Conservation (phyloP, 1,140 invertebrate genomes). For the Heliothis subflexa region DNA sequence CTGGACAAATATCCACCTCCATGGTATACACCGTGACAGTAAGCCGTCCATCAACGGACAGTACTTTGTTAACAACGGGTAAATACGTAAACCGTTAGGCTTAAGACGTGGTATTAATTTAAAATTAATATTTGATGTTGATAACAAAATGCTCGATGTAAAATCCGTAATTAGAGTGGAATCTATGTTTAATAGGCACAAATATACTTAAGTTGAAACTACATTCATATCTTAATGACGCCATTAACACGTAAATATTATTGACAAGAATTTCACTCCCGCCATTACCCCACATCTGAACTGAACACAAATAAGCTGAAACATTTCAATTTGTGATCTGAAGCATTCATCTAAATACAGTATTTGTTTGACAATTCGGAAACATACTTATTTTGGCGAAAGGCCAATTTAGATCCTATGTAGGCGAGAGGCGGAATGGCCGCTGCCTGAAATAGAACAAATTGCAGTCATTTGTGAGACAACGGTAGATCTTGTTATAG, state of each 20-base stretch:
- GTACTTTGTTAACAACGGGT: not conserved
- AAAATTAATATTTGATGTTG: too few relatives aligned
- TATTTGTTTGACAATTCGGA: constrained; percentile 37
- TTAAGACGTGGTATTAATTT: too few relatives aligned
- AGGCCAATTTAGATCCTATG: constrained; percentile 30
- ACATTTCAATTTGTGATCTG: constrained; percentile 27
- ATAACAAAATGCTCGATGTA: too few relatives aligned
- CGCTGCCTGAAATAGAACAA: constrained; percentile 37
- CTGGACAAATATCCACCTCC: not conserved
- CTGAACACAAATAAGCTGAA: not conserved
- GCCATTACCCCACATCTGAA: not conserved
- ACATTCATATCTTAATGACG: not conserved
- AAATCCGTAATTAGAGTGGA: too few relatives aligned
- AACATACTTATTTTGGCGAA: constrained; percentile 46
- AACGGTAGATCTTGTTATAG: constrained; percentile 23
- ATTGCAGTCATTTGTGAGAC: constrained; percentile 41
- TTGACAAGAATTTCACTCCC: not conserved
- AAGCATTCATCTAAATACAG: constrained; percentile 42
- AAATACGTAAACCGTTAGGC: too few relatives aligned
- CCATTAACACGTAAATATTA: not conserved
- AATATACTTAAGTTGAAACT: not conserved
- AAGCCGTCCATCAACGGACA: not conserved
- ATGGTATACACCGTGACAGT: not conserved
- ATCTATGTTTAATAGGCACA: too few relatives aligned
- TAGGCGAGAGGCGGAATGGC: constrained; percentile 39